Base-by-base conservation (phyloP, 2,797 vertebrate species). In the Lepus oiostolus region DNA sequence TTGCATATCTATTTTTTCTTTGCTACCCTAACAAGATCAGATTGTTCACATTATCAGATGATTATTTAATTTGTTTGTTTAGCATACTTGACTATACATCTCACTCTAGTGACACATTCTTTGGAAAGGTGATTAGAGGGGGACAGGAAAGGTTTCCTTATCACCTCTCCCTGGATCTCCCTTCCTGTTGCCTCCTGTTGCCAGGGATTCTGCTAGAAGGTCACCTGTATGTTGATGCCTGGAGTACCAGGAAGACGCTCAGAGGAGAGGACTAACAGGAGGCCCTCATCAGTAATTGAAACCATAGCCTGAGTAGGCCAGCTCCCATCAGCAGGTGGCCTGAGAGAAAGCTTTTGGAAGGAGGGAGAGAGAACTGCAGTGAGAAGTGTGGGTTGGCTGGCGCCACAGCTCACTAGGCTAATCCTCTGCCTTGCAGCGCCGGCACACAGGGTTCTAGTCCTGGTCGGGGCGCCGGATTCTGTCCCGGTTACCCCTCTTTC, bases 281-380 rank as follows among this genome's bases (percentile, higher is more conserved):
- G n/a, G 32, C 17, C 4, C 60, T 72, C 70, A 90, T 71, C 95
- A 68, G 85, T 88, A 79, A 81, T 52, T 93, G 85, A 93, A 85
- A 92, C 70, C 38, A 0, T 3, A 85, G 68, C 28, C 75, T 5
- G 12, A 60, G 89, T 52, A 26, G 28, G 54, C 8, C 50, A 60
- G 24, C 17, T 90, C 38, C 60, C n/a, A 7, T 42, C n/a, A 72
- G 26, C 38, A 67, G 50, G 30, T 72, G 58, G 62, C n/a, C n/a
- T 8, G 32, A 77, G 21, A 32, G 50, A 50, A 63, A 22, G n/a
- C 30, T 91, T 50, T 42, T 77, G 42, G 74, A 2, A 50, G 58
- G 4, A 70, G 9, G n/a, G 62, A 91, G 75, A 50, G 60, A 83
- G 62, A 54, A 58, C 1, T 38, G 8, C 16, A 17, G 14, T 17